Evolutionary conservation across 2,113 vertebrate species (phyloP).

Genomic region (Pterocles orientalis): DNA sequence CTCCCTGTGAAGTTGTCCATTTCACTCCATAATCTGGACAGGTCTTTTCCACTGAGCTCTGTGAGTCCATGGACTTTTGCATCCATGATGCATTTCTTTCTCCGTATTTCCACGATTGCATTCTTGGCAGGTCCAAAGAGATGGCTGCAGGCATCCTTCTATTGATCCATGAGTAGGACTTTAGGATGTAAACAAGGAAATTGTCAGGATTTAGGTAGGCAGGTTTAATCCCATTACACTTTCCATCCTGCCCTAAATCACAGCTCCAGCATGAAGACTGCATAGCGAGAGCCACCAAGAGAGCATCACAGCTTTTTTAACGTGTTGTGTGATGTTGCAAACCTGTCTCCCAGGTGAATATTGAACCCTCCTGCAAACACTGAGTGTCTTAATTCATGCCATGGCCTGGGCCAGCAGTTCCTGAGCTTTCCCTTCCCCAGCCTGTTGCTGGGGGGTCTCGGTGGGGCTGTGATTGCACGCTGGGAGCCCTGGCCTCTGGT

Average conservation of each 20-base stretch:
- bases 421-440: neutral
- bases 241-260: neutral
- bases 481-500: neutral
- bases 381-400: neutral
- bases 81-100: neutral
- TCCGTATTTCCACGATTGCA: neutral
- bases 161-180: neutral
- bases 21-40: neutral
- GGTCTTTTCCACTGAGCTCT: neutral
- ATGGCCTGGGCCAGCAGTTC: neutral
- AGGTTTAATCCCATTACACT: neutral
- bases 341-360: neutral
- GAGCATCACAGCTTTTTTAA: neutral
- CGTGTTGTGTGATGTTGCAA: neutral
- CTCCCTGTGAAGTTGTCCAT: neutral
- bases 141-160: neutral
- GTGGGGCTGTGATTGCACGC: no score
- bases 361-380: rapidly evolving
- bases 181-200: neutral
- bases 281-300: neutral
- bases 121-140: neutral
- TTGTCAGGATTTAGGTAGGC: neutral
- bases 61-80: neutral
- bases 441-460: rapidly evolving
- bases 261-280: neutral